Evolutionary conservation across 2,888 invertebrate genomes (phyloP).

Genomic region (Clepsis dumicolana): DNA sequence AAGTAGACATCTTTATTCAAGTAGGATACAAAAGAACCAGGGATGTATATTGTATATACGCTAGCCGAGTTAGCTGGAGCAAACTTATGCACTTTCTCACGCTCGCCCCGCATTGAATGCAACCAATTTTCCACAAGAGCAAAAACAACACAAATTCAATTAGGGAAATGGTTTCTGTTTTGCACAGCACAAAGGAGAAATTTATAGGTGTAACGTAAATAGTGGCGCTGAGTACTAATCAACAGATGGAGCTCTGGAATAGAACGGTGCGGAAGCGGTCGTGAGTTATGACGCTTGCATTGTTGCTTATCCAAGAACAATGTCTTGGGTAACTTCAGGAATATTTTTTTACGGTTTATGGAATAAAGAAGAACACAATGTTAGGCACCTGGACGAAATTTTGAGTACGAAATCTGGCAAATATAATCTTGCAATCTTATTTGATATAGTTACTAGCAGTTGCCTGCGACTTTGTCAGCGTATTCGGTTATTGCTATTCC

Average conservation of each 20-base stretch:
- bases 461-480: no score
- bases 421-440: no score
- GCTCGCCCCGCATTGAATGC: slow-evolving; percentile 67
- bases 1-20: slow-evolving; percentile 59
- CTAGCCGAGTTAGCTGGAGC: slow-evolving; percentile 59
- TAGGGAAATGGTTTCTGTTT: slow-evolving; percentile 77
- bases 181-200: slow-evolving; percentile 68
- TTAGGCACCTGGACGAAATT: no score
- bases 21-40: slow-evolving; percentile 59
- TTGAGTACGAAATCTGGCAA: no score
- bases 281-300: slow-evolving; percentile 43
- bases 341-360: background rate
- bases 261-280: slow-evolving; percentile 48
- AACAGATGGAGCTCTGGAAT: slow-evolving; percentile 67
- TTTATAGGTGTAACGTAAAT: slow-evolving; percentile 73
- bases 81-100: slow-evolving; percentile 76
- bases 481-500: no score
- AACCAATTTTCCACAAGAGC: slow-evolving; percentile 79
- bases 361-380: background rate
- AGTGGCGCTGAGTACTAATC: slow-evolving; percentile 66
- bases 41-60: slow-evolving; percentile 62
- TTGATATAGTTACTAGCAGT: no score
- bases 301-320: slow-evolving; percentile 37
- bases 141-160: slow-evolving; percentile 84
- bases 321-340: background rate